A percentile compares a stretch with the other conserved stretches of the same genome.
Evolutionary conservation across 1,140 invertebrate species (phyloP).

Genomic region (Polypedilum pembai): DNA sequence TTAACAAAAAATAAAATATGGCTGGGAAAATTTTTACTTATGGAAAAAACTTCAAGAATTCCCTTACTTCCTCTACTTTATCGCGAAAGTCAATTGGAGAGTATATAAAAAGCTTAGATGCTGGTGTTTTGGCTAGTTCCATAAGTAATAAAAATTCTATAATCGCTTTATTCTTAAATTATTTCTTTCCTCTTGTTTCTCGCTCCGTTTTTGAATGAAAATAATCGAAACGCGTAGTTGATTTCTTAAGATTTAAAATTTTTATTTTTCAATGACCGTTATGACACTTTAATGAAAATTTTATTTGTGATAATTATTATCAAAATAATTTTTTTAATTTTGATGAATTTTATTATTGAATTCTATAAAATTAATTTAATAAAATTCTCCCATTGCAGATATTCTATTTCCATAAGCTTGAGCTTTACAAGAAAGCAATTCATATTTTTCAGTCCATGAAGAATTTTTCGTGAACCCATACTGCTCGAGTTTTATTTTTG

Average conservation of each 20-base stretch:
- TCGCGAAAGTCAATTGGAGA: constrained; percentile 40
- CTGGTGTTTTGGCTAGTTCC: constrained; percentile 24
- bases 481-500: constrained; percentile 46
- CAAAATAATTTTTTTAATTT: no score
- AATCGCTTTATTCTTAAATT: constrained; percentile 15
- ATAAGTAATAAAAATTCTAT: neutral
- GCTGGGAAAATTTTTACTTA: neutral
- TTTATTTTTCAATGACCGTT: no score
- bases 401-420: constrained; percentile 58
- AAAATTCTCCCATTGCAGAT: constrained; percentile 59
- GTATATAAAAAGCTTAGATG: constrained; percentile 40
- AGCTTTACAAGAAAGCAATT: constrained; percentile 53
- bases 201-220: neutral
- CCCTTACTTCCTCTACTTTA: constrained; percentile 41
- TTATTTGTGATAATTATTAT: no score
- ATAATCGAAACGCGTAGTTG: neutral
- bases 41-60: neutral
- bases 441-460: constrained; percentile 46
- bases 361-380: constrained; percentile 7
- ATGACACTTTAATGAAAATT: no score
- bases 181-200: neutral
- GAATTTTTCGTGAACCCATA: constrained; percentile 44
- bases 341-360: no score
- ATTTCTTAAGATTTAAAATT: no score
- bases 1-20: neutral